phyloP scores from a whole-genome alignment of 2,888 invertebrate species.

The Sarcophaga subvicina region DNA sequence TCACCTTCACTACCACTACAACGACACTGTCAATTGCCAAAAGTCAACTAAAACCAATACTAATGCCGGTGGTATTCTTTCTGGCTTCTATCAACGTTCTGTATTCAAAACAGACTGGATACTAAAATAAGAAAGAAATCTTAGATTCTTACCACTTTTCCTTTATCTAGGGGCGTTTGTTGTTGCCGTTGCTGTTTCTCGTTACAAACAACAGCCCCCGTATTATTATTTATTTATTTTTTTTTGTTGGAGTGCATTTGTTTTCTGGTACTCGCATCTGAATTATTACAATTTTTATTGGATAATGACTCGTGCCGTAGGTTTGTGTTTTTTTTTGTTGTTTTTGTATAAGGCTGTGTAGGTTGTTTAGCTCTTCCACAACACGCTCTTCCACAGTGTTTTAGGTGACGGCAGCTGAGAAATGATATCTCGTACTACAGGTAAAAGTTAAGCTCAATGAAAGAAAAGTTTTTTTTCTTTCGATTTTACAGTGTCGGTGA shows the following conservation, averaged over 20 bases:
- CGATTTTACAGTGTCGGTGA: no score
- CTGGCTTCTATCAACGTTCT: neutral
- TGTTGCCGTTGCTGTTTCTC: conserved; percentile 46
- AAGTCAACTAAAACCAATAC: neutral
- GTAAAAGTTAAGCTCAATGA: no score
- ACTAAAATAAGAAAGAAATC: conserved; percentile 1
- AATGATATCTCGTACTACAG: no score
- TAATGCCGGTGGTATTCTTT: conserved; percentile 12
- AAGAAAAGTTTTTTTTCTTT: no score
- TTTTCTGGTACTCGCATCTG: conserved; percentile 21
- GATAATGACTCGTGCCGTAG: conserved; percentile 70
- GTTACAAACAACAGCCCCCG: conserved; percentile 65
- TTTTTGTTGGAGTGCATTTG: conserved; percentile 6
- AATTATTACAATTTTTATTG: conserved; percentile 68
- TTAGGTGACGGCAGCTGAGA: neutral
- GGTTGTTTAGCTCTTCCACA: conserved; percentile 52
- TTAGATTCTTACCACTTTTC: conserved; percentile 67
- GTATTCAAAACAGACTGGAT: neutral
- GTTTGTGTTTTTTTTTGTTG: conserved; percentile 22
- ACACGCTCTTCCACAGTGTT: conserved; percentile 44
- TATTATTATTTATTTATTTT: conserved; percentile 25
- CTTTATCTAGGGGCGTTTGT: conserved; percentile 58
- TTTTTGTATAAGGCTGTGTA: conserved; percentile 59
- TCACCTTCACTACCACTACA: neutral
- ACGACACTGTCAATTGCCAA: neutral